Percentiles rank a stretch among this genome's conserved stretches.
Conservation (phyloP, 2,797 vertebrate genomes). For the Mormyrus proboscirostris region DNA sequence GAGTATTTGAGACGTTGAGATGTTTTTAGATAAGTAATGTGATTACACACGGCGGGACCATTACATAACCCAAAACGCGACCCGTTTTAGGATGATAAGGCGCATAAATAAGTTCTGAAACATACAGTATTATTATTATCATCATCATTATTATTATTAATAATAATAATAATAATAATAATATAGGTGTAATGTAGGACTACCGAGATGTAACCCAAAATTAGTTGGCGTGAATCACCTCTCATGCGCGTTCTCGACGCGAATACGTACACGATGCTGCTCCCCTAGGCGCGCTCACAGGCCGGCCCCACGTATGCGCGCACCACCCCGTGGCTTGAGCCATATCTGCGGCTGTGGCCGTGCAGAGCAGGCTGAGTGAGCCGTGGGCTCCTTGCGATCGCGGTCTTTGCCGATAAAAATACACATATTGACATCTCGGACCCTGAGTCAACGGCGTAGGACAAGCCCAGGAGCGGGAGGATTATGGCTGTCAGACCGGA, state of each 20-base stretch:
- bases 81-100: neutral
- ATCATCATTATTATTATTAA: neutral
- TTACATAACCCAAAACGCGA: neutral
- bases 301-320: slow-evolving; percentile 42
- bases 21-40: neutral
- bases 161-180: neutral
- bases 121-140: neutral
- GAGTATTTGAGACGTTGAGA: neutral
- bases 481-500: slow-evolving; percentile 28
- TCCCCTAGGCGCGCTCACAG: slow-evolving; percentile 37
- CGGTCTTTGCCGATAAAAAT: slow-evolving; percentile 27
- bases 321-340: slow-evolving; percentile 38
- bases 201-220: neutral
- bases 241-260: neutral
- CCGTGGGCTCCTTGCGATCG: slow-evolving; percentile 30
- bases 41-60: neutral
- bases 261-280: slow-evolving; percentile 5
- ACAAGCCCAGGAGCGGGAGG: slow-evolving; percentile 32
- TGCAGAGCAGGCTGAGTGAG: slow-evolving; percentile 40
- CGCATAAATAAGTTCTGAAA: neutral
- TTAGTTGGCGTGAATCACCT: neutral
- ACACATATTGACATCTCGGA: slow-evolving; percentile 22
- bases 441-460: slow-evolving; percentile 21
- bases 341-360: slow-evolving; percentile 55
- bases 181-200: neutral